Conservation (phyloP, 2,113 vertebrate species). For the Eubucco bourcierii region DNA sequence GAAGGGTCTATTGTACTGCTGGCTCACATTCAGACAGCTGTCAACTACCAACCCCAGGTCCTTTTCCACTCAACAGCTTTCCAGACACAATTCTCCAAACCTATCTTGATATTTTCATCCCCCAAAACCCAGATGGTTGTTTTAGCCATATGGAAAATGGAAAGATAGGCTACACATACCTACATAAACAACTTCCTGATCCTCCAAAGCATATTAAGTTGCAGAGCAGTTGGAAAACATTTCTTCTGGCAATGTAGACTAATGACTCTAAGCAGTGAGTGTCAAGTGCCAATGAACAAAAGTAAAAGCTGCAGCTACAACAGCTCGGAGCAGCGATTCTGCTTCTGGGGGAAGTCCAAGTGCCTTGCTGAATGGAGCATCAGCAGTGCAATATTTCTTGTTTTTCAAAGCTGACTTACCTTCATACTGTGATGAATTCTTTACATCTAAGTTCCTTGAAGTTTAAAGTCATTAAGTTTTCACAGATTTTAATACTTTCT, state of each 20-base stretch:
- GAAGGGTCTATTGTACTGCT: too few species aligned
- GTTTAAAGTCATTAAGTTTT: background rate
- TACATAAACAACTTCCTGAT: background rate
- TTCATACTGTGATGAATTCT: background rate
- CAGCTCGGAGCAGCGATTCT: conserved; percentile 28
- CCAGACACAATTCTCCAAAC: background rate
- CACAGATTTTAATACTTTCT: conserved; percentile 1
- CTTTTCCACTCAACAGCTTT: background rate
- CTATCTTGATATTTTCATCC: background rate
- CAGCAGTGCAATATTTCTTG: background rate
- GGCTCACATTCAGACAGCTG: background rate
- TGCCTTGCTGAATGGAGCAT: background rate
- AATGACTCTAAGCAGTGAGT: background rate
- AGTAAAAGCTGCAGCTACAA: conserved; percentile 19
- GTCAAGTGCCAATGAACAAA: conserved; percentile 38
- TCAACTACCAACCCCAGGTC: background rate
- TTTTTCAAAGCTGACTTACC: background rate
- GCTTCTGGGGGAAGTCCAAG: conserved; percentile 29
- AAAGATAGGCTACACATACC: background rate
- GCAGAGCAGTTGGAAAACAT: background rate
- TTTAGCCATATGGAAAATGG: background rate
- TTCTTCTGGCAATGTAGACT: background rate
- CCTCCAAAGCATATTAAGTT: background rate
- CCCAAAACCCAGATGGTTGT: background rate
- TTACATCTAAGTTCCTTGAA: background rate